Evolutionary conservation across 2,797 vertebrate species (phyloP).

Genomic region (Bovichtus variegatus): DNA sequence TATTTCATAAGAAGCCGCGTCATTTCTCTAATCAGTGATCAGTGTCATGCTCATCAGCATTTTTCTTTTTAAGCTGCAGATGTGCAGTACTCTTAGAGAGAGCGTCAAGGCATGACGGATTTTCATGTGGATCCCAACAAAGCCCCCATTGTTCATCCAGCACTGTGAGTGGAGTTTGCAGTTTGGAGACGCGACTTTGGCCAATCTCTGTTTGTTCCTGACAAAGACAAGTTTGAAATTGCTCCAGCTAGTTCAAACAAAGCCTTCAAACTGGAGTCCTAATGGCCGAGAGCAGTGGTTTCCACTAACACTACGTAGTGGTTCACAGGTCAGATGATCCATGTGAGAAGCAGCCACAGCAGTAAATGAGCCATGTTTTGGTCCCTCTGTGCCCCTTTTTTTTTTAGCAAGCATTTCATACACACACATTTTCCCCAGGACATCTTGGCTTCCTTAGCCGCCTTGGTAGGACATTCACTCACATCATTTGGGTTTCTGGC

Average conservation of each 20-base stretch:
- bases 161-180: conserved; percentile 44
- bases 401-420: conserved; percentile 39
- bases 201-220: conserved; percentile 59
- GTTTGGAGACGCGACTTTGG: conserved; percentile 56
- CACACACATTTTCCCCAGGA: conserved; percentile 14
- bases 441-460: neutral
- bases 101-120: conserved; percentile 63
- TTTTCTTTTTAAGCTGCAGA: conserved; percentile 40
- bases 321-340: conserved; percentile 60
- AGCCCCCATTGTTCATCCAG: conserved; percentile 73
- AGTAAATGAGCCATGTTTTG: conserved; percentile 47
- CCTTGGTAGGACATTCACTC: conserved; percentile 1
- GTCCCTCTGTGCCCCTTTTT: conserved; percentile 32
- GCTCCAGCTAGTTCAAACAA: conserved; percentile 49
- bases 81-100: conserved; percentile 48
- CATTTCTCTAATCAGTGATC: conserved; percentile 32
- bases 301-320: conserved; percentile 42
- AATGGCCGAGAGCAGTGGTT: conserved; percentile 32
- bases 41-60: conserved; percentile 15
- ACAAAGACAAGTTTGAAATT: conserved; percentile 57
- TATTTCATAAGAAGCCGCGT: conserved; percentile 20
- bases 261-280: conserved; percentile 30
- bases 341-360: conserved; percentile 49
- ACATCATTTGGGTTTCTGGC: conserved; percentile 20
- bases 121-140: conserved; percentile 76